phyloP scores from a whole-genome alignment of 2,113 vertebrate genomes.

The Microcebus tavaratra region DNA sequence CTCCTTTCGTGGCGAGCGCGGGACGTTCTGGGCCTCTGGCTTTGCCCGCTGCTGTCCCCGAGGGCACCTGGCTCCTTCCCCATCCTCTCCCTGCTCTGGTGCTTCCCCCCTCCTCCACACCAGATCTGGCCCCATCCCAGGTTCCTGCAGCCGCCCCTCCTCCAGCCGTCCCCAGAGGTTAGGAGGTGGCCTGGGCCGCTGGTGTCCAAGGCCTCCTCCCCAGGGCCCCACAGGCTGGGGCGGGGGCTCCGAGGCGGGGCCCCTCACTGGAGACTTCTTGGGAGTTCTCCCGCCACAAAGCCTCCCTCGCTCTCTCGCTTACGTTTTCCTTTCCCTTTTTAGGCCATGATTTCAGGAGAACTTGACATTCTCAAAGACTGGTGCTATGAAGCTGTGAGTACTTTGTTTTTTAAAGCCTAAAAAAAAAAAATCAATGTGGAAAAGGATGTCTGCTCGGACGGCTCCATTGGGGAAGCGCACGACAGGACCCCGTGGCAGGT shows the following conservation, averaged over 20 bases:
- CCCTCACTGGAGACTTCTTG: neutral
- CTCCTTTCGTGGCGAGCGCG: neutral
- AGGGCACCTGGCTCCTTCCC: neutral
- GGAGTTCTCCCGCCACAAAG: neutral
- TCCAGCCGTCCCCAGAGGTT: neutral
- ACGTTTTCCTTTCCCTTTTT: neutral
- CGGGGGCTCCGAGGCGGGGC: neutral
- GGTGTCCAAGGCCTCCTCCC: neutral
- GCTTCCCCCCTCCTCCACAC: neutral
- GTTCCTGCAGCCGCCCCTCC: no score
- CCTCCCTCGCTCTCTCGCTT: neutral
- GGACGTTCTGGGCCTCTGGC: neutral
- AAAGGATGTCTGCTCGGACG: no score
- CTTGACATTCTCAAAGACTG: constrained; percentile 98
- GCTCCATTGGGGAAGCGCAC: fast-evolving
- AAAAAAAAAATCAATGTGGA: neutral
- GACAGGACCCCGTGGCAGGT: neutral
- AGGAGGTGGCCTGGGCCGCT: neutral
- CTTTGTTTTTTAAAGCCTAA: neutral
- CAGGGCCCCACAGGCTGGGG: neutral
- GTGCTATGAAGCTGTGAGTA: constrained; percentile 98
- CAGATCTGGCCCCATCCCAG: neutral
- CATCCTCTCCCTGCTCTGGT: neutral
- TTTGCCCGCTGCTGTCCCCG: neutral
- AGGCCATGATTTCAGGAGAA: constrained; percentile 97